Evolutionary conservation across 2,113 vertebrate genomes (phyloP), one percentile per base, ranked within the genome.

Genomic region (Istiophorus platypterus): DNA sequence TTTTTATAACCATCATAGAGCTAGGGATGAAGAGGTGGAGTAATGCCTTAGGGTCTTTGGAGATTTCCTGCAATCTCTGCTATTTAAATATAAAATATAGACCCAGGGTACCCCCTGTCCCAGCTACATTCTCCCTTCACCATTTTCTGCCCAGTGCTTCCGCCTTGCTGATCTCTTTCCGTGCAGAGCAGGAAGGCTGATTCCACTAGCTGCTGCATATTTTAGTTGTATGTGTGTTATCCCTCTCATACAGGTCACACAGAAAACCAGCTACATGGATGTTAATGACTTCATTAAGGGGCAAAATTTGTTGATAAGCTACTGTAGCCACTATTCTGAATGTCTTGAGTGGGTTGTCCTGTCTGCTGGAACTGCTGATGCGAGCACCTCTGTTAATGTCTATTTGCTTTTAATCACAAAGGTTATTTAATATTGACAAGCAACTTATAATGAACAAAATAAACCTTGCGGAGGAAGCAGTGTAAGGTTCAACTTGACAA

Each of bases 1-100:
- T 91, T 90, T 91, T 90, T 90, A 86, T 88, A 88, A 59, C 59
- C 65, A n/a, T 22, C 72, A 31, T 20, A 15, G 37, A 88, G 72
- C 56, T 15, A 66, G 34, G 59, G 70, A 78, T 84, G 65, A 84
- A 89, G 84, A 71, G 80, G 82, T 79, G 58, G 72, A 90, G 76
- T 72, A 58, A 72, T 41, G 56, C 62, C 82, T 20, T 17, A 11
- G 56, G 58, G 77, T 85, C 86, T 80, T 69, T 37, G 27, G 90
- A 81, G 89, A 89, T 72, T 67, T 83, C 86, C 83, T 78, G 65
- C 64, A 76, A 76, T 72, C 78, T 79, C 82, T 69, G 70, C 80
- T 8, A 49, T 78, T 78, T 77, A 81, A 79, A 75, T 78, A 80
- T 83, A 51, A 63, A 83, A 68, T 37, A 64, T 31, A 9, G 14